A percentile compares a stretch with the other conserved stretches of the same genome.
Conservation (phyloP, 2,888 invertebrate species). For the Athripsodes cinereus region DNA sequence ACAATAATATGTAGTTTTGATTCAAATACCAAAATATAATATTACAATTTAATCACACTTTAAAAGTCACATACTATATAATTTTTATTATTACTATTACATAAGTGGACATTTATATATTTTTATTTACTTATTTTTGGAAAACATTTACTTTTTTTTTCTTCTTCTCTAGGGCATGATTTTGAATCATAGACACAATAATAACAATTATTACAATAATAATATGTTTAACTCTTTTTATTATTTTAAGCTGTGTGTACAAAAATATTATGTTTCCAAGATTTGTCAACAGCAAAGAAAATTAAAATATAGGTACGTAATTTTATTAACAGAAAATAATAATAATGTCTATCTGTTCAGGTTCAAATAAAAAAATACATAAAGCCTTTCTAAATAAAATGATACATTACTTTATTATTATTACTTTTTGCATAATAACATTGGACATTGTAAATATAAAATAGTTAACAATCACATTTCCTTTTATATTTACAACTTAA, state of each 20-base stretch:
- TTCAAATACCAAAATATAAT: slow-evolving; percentile 11
- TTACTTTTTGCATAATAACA: too few relatives aligned
- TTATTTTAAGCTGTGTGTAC: neutral
- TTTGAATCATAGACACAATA: slow-evolving; percentile 8
- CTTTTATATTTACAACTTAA: slow-evolving; percentile 19
- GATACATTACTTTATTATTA: neutral
- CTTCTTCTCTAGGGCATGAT: neutral
- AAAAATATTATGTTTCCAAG: slow-evolving; percentile 5
- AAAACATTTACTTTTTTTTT: too few relatives aligned
- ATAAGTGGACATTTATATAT: slow-evolving; percentile 3
- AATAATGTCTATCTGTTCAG: too few relatives aligned
- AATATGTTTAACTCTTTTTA: too few relatives aligned
- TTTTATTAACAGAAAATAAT: too few relatives aligned
- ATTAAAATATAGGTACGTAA: too few relatives aligned
- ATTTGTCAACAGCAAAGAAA: slow-evolving; percentile 14
- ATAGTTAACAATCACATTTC: slow-evolving; percentile 21
- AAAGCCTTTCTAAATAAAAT: slow-evolving; percentile 8
- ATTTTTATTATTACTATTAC: slow-evolving; percentile 6
- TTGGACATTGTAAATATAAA: slow-evolving; percentile 20
- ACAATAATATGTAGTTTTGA: neutral
- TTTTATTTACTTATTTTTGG: neutral
- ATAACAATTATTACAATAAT: neutral
- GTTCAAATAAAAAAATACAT: slow-evolving; percentile 6
- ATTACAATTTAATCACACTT: slow-evolving; percentile 7
- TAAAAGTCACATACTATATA: neutral